Conservation (phyloP, 2,113 vertebrate species). For the Daboia siamensis region DNA sequence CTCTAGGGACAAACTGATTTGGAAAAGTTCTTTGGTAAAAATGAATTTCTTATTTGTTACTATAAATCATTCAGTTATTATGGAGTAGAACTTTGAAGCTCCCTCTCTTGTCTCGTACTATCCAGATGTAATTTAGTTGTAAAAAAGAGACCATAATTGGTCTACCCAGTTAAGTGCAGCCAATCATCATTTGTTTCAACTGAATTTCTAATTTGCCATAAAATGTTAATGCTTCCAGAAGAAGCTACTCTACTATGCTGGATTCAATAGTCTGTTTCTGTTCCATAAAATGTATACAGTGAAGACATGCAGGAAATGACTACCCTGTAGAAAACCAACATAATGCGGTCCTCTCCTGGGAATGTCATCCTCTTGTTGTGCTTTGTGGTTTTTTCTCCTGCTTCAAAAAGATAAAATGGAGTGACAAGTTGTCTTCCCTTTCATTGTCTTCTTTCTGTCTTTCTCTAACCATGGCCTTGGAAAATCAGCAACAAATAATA, state of each 20-base stretch:
- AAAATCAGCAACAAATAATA: not conserved
- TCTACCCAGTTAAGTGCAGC: not conserved
- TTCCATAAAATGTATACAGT: not conserved
- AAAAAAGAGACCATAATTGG: not conserved
- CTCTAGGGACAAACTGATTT: not conserved
- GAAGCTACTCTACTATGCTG: not conserved
- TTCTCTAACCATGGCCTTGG: not conserved
- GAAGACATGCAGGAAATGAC: not conserved
- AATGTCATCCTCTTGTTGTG: not conserved
- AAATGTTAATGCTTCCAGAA: not conserved
- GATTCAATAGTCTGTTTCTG: not conserved
- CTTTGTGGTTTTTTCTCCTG: not conserved
- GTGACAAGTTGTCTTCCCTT: not conserved
- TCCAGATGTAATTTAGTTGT: not conserved
- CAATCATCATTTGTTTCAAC: not conserved
- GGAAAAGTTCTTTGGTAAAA: not conserved
- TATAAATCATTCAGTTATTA: not conserved
- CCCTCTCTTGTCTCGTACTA: not conserved
- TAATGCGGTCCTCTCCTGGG: not conserved
- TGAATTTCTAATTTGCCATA: not conserved
- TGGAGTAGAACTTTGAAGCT: not conserved
- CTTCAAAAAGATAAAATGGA: not conserved
- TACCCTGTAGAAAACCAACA: not conserved
- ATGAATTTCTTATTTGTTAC: not conserved
- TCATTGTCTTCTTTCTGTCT: not conserved